These are phyloP conservation scores for Dissostichus mawsoni DNA, from an alignment of 2,113 vertebrate species.

Conservation along the genomic window DNA sequence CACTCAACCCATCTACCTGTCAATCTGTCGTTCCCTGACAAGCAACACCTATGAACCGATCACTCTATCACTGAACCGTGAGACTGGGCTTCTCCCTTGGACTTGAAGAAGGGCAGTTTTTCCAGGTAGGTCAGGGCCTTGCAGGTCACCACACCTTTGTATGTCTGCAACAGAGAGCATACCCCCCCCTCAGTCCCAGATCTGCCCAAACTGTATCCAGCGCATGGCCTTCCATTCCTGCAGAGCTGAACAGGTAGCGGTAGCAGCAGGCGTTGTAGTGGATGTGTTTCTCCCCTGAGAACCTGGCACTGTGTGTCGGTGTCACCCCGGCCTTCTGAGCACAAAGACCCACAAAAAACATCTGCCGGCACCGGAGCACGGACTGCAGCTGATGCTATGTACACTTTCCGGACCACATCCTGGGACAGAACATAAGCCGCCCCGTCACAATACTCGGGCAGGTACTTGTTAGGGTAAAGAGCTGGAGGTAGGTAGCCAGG, in stretches of 20 bases:
- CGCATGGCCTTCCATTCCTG: conserved; percentile 74
- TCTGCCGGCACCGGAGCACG: conserved; percentile 77
- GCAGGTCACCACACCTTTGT: conserved; percentile 90
- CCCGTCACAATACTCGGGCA: conserved; percentile 90
- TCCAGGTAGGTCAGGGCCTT: conserved; percentile 91
- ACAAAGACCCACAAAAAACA: conserved; percentile 89
- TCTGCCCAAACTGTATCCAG: conserved; percentile 87
- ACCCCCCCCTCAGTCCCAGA: conserved; percentile 71
- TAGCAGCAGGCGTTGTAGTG: conserved; percentile 94
- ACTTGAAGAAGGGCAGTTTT: conserved; percentile 82
- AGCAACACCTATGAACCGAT: neutral
- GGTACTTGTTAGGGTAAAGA: conserved; percentile 83
- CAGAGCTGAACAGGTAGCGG: conserved; percentile 91
- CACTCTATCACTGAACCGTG: neutral
- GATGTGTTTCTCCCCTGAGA: conserved; percentile 89
- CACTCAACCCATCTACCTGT: neutral
- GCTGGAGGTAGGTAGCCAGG: conserved; percentile 80
- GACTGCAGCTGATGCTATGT: conserved; percentile 80
- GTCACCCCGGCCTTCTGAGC: conserved; percentile 85
- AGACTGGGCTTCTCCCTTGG: conserved; percentile 25
- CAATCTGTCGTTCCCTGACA: neutral
- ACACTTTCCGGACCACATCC: conserved; percentile 90
- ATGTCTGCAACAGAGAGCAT: conserved; percentile 87
- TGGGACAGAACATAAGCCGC: conserved; percentile 89
- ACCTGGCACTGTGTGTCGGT: conserved; percentile 90